Evolutionary conservation across 2,797 vertebrate genomes (phyloP).

Genomic region (Characodon lateralis): DNA sequence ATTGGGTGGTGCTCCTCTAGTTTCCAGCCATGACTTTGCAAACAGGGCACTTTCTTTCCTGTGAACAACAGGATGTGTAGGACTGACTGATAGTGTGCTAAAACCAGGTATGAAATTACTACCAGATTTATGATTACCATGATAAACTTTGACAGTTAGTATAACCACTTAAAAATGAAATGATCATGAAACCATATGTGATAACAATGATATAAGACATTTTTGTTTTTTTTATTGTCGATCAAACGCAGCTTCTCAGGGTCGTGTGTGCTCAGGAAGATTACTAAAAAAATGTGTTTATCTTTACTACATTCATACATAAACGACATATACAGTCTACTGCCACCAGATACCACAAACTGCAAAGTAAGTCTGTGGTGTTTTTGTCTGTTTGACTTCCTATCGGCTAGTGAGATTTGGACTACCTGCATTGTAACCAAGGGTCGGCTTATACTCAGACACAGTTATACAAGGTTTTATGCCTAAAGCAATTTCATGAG

Average conservation of each 20-base stretch:
- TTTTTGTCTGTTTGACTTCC: not conserved
- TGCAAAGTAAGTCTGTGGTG: not conserved
- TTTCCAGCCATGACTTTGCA: not conserved
- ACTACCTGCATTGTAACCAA: not conserved
- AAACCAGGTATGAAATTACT: not conserved
- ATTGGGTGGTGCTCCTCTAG: not conserved
- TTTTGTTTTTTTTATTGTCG: not conserved
- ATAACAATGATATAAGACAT: not conserved
- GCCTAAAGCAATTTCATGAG: not conserved
- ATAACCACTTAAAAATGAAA: not conserved
- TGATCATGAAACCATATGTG: not conserved
- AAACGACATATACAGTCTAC: not conserved
- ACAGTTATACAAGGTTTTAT: not conserved
- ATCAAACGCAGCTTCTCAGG: not conserved
- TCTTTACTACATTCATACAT: not conserved
- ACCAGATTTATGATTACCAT: too few relatives aligned
- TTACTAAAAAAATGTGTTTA: not conserved
- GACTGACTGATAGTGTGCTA: not conserved
- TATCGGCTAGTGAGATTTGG: not conserved
- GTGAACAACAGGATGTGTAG: not conserved
- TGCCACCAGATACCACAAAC: not conserved
- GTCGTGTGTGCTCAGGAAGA: not conserved
- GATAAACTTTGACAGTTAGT: not conserved
- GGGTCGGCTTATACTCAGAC: not conserved
- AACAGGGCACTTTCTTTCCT: not conserved